phyloP scores from a whole-genome alignment of 2,113 vertebrate species.

The Misgurnus mizolepis region DNA sequence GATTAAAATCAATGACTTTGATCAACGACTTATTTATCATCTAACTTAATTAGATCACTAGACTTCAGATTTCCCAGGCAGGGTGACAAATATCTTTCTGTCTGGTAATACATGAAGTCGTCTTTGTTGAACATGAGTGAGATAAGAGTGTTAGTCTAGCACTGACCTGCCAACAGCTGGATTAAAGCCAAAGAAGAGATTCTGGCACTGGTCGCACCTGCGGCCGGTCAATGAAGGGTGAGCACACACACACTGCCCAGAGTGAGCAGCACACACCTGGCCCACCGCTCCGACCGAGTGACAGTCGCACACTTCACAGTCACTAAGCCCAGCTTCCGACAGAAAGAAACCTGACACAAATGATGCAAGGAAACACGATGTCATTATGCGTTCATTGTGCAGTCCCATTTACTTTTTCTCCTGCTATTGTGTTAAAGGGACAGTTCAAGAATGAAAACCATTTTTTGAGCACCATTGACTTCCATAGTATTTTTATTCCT shows the following conservation, averaged over 20 bases:
- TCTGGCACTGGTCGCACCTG: conserved; percentile 80
- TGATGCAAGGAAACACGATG: not conserved
- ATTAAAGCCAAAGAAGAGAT: conserved; percentile 85
- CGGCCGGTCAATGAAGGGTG: conserved; percentile 79
- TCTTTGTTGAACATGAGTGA: conserved; percentile 14
- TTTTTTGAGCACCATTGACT: too few relatives aligned
- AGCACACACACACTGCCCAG: conserved; percentile 80
- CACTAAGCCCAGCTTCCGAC: conserved; percentile 56
- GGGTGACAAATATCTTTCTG: not conserved
- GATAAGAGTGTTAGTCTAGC: conserved; percentile 10
- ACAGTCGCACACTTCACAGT: conserved; percentile 83
- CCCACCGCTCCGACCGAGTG: conserved; percentile 76
- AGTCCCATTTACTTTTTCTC: not conserved
- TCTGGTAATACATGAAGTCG: conserved; percentile 16
- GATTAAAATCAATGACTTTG: too few relatives aligned
- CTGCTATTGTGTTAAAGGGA: not conserved
- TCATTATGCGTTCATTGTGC: not conserved
- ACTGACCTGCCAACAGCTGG: conserved; percentile 82
- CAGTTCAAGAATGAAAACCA: too few relatives aligned
- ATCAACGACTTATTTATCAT: too few relatives aligned
- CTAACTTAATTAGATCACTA: too few relatives aligned
- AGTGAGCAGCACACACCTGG: conserved; percentile 73
- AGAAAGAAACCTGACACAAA: conserved; percentile 80
- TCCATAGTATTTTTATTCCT: too few relatives aligned
- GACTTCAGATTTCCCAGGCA: too few relatives aligned